Evolutionary conservation across 2,888 invertebrate genomes (phyloP).

Genomic region (Litoditis marina): DNA sequence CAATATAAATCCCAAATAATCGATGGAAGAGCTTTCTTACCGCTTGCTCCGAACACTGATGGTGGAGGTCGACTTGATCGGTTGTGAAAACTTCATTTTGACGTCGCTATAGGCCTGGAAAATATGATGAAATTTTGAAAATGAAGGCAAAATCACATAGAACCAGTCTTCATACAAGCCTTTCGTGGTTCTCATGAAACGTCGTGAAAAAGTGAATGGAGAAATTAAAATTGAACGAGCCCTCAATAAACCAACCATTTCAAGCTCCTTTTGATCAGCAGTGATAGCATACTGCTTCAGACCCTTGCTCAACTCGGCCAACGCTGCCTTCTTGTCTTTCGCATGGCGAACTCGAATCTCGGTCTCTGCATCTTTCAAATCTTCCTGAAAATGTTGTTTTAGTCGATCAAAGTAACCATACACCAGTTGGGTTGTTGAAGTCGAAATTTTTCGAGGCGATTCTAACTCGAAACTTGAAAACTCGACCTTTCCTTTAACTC

Average conservation of each 20-base stretch:
- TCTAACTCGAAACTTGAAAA: no score
- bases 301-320: slow-evolving; percentile 38
- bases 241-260: slow-evolving; percentile 22
- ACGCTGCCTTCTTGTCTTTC: slow-evolving; percentile 41
- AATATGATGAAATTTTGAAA: neutral
- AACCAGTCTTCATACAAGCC: no score
- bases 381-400: slow-evolving; percentile 35
- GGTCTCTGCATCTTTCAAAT: slow-evolving; percentile 49
- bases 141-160: neutral
- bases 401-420: neutral
- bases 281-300: slow-evolving; percentile 44
- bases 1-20: no score
- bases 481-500: no score
- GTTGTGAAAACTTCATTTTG: slow-evolving; percentile 31
- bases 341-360: slow-evolving; percentile 49
- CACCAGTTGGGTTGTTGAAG: no score
- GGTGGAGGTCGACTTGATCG: slow-evolving; percentile 21
- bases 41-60: slow-evolving; percentile 44
- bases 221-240: no score
- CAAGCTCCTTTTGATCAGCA: slow-evolving; percentile 36
- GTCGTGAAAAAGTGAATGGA: no score
- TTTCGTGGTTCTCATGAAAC: no score
- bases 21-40: no score
- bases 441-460: no score
- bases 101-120: slow-evolving; percentile 18